Evolutionary conservation across 2,888 invertebrate genomes (phyloP).

Genomic region (Tetranychus truncatus): DNA sequence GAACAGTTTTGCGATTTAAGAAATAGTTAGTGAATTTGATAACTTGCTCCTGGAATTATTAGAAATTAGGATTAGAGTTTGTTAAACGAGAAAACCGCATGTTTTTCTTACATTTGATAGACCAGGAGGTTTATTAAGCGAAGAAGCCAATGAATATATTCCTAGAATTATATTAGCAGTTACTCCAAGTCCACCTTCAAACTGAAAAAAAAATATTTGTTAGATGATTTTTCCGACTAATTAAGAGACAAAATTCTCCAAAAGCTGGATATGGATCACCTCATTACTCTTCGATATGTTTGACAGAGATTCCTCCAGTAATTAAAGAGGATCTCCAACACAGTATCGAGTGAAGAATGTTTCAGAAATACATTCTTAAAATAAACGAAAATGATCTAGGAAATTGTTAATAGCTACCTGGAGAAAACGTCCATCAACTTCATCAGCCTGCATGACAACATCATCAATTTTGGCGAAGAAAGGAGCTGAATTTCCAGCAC

Average conservation of each 20-base stretch:
- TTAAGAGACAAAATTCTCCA: background rate
- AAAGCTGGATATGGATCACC: background rate
- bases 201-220: constrained; percentile 43
- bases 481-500: constrained; percentile 32
- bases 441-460: constrained; percentile 83
- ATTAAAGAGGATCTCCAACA: constrained; percentile 12
- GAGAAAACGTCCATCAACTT: constrained; percentile 61
- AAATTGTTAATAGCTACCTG: constrained; percentile 30
- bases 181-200: constrained; percentile 56
- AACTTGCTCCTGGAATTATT: constrained; percentile 44
- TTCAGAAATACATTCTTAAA: background rate
- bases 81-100: background rate
- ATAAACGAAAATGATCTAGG: background rate
- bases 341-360: background rate
- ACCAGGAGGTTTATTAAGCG: constrained; percentile 47
- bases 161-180: constrained; percentile 44
- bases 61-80: background rate
- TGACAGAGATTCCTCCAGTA: constrained; percentile 7
- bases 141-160: constrained; percentile 43
- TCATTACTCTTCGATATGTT: constrained; percentile 3
- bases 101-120: constrained; percentile 36
- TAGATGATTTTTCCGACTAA: constrained; percentile 6
- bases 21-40: constrained; percentile 79
- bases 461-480: constrained; percentile 62
- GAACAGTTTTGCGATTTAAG: constrained; percentile 69